These are phyloP conservation scores for Glaucomys volans DNA, from an alignment of 2,113 vertebrate genomes.

Conservation along the genomic window DNA sequence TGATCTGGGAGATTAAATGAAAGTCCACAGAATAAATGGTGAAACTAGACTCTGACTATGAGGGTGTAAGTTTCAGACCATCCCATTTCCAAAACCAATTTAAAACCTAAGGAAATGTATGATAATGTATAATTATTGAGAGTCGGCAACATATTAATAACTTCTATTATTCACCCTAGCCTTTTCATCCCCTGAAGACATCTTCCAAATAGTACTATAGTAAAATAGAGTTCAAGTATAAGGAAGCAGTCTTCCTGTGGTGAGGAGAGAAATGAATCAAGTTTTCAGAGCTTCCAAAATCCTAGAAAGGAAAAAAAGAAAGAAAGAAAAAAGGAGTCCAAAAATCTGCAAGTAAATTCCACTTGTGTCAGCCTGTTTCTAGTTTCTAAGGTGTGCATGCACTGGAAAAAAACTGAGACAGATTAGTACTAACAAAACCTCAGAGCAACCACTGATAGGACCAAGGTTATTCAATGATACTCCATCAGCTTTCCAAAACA, in stretches of 20 bases:
- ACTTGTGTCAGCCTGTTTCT: background rate
- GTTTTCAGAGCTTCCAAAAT: slow-evolving; percentile 3
- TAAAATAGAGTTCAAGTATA: background rate
- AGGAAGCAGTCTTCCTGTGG: background rate
- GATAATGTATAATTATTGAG: background rate
- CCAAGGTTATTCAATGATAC: background rate
- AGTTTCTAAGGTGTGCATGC: background rate
- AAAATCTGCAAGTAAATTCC: background rate
- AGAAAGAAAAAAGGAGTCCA: background rate
- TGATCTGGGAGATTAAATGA: background rate
- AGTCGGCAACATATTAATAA: background rate
- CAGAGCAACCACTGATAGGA: background rate
- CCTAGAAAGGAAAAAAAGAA: background rate
- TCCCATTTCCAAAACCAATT: background rate
- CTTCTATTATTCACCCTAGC: background rate
- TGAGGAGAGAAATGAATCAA: background rate
- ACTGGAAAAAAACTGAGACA: background rate
- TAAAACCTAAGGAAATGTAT: background rate
- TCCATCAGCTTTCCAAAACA: background rate
- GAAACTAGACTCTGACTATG: background rate
- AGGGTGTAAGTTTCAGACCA: background rate
- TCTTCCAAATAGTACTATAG: background rate
- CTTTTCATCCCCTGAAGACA: background rate
- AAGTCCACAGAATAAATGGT: background rate
- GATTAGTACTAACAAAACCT: background rate